Evolutionary conservation across 2,888 invertebrate genomes (phyloP), one percentile per base, ranked within the genome.

Genomic region (Thyatira batis): DNA sequence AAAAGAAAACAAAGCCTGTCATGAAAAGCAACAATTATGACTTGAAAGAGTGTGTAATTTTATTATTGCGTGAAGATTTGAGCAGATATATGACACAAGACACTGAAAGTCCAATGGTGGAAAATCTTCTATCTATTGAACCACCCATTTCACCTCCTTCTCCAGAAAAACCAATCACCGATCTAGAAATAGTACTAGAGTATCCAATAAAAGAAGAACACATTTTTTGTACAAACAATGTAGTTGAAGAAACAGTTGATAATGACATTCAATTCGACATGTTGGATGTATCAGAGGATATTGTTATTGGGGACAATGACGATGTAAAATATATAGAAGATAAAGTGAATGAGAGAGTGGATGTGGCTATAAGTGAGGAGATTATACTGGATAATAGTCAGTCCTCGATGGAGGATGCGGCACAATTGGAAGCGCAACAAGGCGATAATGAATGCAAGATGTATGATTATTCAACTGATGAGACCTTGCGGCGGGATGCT

Each of bases 221-320:
- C 57, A 55, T 49, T 54, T 55, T n/a, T n/a, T n/a, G n/a, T n/a
- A n/a, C n/a, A n/a, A 52, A 39, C 39, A 52, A 51, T 20, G 25
- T 63, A 20, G 55, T 66, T 11, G 76, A 73, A 55, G 72, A 76
- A 43, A 53, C 65, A 1, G 63, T 76, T 21, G 70, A 74, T 4
- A 85, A 80, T 65, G 85, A 87, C 50, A 67, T 90, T 33, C 87
- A 88, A 45, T 84, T 92, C 65, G 91, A 91, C 55, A 90, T 91
- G 90, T 73, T 92, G 53, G 91, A 91, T 71, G 90, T 91, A 0
- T 92, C 90, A 0, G 92, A 91, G 65, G 91, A 91, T 57, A 91
- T 92, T 53, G 81, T 87, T 0, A 88, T 92, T 55, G 90, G 85
- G 0, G 86, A 86, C 33, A 80, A 64, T 53, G 83, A 78, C 69